Evolutionary conservation across 2,797 vertebrate genomes (phyloP).

Genomic region (Micrastur ruficollis): DNA sequence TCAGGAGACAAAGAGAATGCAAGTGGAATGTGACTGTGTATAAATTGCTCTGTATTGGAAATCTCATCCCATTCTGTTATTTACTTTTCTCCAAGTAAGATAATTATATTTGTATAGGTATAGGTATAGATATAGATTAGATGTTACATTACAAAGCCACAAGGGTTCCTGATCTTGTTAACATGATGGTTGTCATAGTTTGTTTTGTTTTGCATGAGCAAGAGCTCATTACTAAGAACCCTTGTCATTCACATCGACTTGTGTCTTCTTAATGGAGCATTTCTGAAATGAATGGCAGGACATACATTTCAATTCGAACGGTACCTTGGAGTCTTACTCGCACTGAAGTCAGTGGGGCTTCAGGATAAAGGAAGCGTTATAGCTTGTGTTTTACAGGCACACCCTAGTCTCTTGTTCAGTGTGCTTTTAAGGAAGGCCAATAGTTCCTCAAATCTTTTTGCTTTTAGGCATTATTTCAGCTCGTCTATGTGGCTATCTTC

Average conservation of each 20-base stretch:
- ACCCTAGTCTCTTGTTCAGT: background rate
- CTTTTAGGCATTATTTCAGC: background rate
- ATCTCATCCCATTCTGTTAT: conserved; percentile 14
- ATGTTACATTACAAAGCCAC: conserved; percentile 43
- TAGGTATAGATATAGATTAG: conserved; percentile 38
- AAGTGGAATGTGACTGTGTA: background rate
- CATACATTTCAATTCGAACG: background rate
- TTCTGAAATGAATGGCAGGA: conserved; percentile 39
- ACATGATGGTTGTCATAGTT: conserved; percentile 55
- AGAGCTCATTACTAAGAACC: conserved; percentile 39
- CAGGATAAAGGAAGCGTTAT: background rate
- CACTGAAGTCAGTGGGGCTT: background rate
- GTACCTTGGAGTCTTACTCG: background rate
- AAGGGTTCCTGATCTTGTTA: conserved; percentile 54
- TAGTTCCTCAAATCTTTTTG: background rate
- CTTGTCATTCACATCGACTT: conserved; percentile 50
- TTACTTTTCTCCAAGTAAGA: conserved; percentile 20
- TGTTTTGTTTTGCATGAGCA: conserved; percentile 61
- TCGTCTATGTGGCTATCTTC: background rate
- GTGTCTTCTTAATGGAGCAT: conserved; percentile 18
- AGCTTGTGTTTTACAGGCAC: background rate
- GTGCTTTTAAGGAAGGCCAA: background rate
- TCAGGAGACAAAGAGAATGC: background rate
- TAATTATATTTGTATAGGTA: conserved; percentile 47
- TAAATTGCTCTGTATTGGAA: background rate